Percentiles rank a stretch among this genome's conserved stretches.
Evolutionary conservation across 2,797 vertebrate species (phyloP).

Genomic region (Mallotus villosus): DNA sequence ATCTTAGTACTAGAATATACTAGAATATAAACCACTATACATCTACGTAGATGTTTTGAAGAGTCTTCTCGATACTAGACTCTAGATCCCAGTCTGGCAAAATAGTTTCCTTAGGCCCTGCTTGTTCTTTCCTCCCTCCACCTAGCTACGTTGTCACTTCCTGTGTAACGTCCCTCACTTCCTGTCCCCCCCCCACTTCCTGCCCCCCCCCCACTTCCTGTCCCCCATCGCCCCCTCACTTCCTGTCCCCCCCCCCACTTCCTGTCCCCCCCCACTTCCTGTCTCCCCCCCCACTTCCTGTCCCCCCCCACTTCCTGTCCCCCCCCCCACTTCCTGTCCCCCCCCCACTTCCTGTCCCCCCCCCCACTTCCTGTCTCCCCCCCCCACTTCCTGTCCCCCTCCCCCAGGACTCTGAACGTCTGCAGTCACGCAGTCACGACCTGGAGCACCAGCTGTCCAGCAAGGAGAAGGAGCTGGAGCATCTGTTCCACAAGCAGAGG

Average conservation of each 20-base stretch:
- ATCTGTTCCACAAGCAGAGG: constrained; percentile 83
- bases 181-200: not conserved
- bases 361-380: not conserved
- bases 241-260: not conserved
- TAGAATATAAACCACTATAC: not conserved
- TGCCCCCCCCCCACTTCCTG: not conserved
- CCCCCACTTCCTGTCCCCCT: not conserved
- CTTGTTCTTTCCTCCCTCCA: not conserved
- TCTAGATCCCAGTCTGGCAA: not conserved
- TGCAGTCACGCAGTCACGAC: constrained; percentile 80
- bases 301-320: too few species aligned
- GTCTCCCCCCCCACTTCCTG: not conserved
- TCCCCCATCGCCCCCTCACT: too few species aligned
- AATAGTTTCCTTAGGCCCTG: not conserved
- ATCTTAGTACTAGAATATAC: not conserved
- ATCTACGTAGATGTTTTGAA: too few species aligned
- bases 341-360: not conserved
- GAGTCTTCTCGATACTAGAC: too few species aligned
- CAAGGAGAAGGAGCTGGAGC: constrained; percentile 88
- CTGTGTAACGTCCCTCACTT: not conserved
- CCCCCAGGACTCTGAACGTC: constrained; percentile 81
- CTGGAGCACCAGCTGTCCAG: constrained; percentile 79
- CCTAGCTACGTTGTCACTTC: not conserved
- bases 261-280: not conserved
- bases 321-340: not conserved